A percentile compares a stretch with the other conserved stretches of the same genome.
These are phyloP conservation scores for Hafferia zeledoni DNA, from an alignment of 2,797 vertebrate genomes.

Conservation along the genomic window DNA sequence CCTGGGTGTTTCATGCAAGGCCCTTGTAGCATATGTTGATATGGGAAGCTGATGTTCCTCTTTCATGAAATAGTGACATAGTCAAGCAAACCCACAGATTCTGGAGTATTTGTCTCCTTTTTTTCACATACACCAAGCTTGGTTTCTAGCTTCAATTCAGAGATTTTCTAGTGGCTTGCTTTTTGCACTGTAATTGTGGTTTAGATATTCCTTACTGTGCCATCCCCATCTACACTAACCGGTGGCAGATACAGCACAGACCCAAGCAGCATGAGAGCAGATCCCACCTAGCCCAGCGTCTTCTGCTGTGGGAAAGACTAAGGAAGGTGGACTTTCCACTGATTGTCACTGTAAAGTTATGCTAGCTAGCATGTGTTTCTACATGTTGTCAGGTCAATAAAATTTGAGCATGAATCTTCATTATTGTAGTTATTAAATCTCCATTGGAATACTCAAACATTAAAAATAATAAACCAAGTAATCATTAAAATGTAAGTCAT, in stretches of 20 bases:
- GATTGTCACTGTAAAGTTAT: background rate
- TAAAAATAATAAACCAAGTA: background rate
- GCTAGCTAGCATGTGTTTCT: background rate
- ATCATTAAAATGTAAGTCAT: background rate
- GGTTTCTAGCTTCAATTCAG: background rate
- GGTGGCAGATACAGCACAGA: background rate
- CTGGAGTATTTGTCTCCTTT: background rate
- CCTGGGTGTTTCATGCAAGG: background rate
- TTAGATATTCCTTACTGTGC: background rate
- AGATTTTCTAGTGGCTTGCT: background rate
- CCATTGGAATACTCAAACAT: background rate
- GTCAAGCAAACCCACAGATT: background rate
- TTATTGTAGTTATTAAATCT: background rate
- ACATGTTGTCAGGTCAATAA: background rate
- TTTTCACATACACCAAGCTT: background rate
- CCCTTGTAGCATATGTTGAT: background rate
- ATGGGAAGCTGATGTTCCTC: background rate
- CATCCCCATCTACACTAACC: background rate
- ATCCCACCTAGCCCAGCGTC: background rate
- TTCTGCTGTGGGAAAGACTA: background rate
- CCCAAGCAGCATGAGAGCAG: background rate
- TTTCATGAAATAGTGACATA: background rate
- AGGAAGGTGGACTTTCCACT: background rate
- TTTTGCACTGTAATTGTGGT: background rate
- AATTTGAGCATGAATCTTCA: background rate